Evolutionary conservation across 2,113 vertebrate genomes (phyloP), one percentile per base, ranked within the genome.

Genomic region (Scytalopus superciliaris): DNA sequence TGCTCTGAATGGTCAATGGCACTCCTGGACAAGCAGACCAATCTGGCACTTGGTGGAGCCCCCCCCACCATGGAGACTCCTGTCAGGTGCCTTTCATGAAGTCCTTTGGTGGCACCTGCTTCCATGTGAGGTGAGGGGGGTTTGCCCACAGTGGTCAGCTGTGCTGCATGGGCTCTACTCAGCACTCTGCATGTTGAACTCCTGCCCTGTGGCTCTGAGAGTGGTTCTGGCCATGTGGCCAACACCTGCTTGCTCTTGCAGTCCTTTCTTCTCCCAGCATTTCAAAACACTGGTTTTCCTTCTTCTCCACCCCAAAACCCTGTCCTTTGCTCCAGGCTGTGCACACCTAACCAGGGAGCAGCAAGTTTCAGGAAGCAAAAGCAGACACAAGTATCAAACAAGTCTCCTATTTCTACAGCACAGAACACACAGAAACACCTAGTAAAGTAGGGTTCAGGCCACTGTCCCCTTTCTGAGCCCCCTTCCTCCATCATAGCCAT

Each of bases 111-210:
- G 50, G 25, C 33, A 63, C 18, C 55, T 56, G 33, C 11, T 74
- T 37, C 31, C 33, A 25, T 1, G 3, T 28, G 19, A 73, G 17
- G 12, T 31, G 37, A 53, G 40, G 19, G 7, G 74, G 28, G 19
- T 15, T 66, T 78, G 18, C 14, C 55, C 24, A 23, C 57, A n/a
- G 2, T 1, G 0, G 12, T 35, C 50, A 84, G 23, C 42, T 67
- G 33, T 69, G 45, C 24, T 69, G 33, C 45, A 6, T 6, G 22
- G 57, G 40, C 30, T 37, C 37, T 57, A 1, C 19, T 62, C 50
- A 53, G 25, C 4, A 0, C 27, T 63, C 22, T 0, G 0, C 0
- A 0, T n/a, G 28, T 11, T 37, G 27, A 80, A 28, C 7, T 78
- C 49, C 37, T 90, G 27, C 22, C 24, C 30, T 56, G 12, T 2